Evolutionary conservation across 2,888 invertebrate species (phyloP).

Genomic region (Pristionchus arcanus): DNA sequence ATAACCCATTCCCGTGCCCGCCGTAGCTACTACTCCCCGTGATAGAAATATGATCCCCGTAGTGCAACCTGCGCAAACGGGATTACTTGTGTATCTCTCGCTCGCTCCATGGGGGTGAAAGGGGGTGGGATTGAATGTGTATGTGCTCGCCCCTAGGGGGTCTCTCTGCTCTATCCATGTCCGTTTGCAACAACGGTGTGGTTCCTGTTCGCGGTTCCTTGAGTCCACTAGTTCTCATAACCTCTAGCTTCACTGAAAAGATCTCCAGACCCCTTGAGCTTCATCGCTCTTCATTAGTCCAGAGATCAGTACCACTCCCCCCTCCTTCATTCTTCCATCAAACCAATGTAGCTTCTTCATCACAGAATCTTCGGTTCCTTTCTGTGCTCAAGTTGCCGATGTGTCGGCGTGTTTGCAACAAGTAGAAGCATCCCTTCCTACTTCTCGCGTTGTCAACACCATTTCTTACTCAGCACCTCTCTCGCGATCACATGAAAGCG

Average conservation of each 20-base stretch:
- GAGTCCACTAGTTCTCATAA: too few relatives aligned
- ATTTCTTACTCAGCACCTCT: not conserved
- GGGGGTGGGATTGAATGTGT: conserved; percentile 8
- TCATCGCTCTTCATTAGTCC: too few relatives aligned
- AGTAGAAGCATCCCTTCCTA: not conserved
- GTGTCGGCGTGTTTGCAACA: not conserved
- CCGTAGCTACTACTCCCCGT: not conserved
- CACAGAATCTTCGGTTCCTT: not conserved
- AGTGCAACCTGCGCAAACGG: conserved; percentile 49
- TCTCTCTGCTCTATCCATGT: not conserved
- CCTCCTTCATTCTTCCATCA: not conserved
- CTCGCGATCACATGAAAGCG: not conserved
- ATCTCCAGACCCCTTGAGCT: too few relatives aligned
- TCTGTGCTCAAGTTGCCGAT: not conserved
- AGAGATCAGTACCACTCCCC: too few relatives aligned
- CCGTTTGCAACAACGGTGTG: conserved; percentile 27
- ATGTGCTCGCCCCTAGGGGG: not conserved
- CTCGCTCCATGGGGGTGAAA: conserved; percentile 2
- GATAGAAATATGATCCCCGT: not conserved
- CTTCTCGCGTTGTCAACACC: not conserved
- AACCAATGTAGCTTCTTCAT: too few relatives aligned
- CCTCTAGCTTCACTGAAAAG: too few relatives aligned
- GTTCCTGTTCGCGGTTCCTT: not conserved
- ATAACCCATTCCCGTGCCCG: conserved; percentile 29
- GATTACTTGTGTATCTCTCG: conserved; percentile 29